phyloP scores from a whole-genome alignment of 2,888 invertebrate species.

The Branchellion lobata region DNA sequence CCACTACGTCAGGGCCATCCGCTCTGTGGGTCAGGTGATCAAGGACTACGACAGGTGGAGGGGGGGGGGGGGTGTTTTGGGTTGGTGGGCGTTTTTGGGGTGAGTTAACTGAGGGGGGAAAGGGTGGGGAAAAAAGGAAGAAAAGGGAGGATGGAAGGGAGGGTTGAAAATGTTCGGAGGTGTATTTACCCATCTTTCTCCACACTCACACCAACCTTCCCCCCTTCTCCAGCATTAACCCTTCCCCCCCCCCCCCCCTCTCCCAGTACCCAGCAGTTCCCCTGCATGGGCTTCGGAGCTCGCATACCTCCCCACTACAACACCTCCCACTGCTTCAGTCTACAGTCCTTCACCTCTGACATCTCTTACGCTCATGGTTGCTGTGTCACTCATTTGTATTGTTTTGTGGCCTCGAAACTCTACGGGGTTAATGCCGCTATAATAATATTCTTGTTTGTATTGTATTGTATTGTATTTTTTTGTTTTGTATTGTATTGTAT shows the following conservation, averaged over 20 bases:
- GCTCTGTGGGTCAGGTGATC: conserved; percentile 58
- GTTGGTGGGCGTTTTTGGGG: too few species aligned
- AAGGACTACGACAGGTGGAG: conserved; percentile 61
- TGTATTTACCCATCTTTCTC: too few species aligned
- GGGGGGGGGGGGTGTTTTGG: conserved; percentile 33
- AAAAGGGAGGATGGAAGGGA: too few species aligned
- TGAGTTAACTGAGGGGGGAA: too few species aligned
- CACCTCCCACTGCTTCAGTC: conserved; percentile 59
- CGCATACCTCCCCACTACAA: conserved; percentile 56
- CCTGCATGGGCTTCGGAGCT: conserved; percentile 61
- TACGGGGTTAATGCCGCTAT: not conserved
- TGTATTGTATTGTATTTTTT: too few species aligned
- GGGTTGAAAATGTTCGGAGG: too few species aligned
- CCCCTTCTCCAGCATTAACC: too few species aligned
- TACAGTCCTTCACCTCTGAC: conserved; percentile 57
- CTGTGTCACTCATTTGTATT: too few species aligned
- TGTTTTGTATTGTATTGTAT: too few species aligned
- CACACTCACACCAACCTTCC: too few species aligned
- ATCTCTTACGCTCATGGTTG: conserved; percentile 54
- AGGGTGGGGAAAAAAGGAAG: too few species aligned
- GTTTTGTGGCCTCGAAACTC: not conserved
- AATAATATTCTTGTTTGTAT: not conserved
- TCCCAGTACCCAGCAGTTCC: conserved; percentile 60
- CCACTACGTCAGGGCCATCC: conserved; percentile 60
- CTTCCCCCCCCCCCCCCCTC: too few species aligned